Percentiles rank a stretch among this genome's conserved stretches.
phyloP scores from a whole-genome alignment of 2,888 invertebrate species.

The Lagria hirta region DNA sequence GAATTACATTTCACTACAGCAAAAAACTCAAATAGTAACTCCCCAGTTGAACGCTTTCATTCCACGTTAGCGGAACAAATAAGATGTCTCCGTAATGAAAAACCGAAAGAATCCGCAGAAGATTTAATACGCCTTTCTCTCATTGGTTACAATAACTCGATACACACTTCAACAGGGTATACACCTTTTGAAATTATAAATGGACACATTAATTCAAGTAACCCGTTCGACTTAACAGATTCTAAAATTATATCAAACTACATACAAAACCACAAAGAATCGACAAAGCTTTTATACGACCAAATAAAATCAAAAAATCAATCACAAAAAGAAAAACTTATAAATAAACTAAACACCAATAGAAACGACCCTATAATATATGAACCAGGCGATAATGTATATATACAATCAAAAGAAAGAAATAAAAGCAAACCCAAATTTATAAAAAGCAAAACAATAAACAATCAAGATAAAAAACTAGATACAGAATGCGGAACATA shows the following conservation, averaged over 20 bases:
- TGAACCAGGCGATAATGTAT: not conserved
- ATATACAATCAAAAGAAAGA: slow-evolving; percentile 18
- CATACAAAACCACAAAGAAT: slow-evolving; percentile 19
- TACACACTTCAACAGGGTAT: slow-evolving; percentile 21
- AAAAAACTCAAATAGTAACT: slow-evolving; percentile 8
- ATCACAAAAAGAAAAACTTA: slow-evolving; percentile 11
- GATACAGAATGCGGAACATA: slow-evolving; percentile 11
- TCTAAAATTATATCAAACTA: slow-evolving; percentile 20
- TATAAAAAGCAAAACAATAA: slow-evolving; percentile 5
- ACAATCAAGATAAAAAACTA: slow-evolving; percentile 19
- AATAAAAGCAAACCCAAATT: slow-evolving; percentile 18
- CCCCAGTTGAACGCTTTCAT: slow-evolving; percentile 4
- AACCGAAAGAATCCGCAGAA: slow-evolving; percentile 3
- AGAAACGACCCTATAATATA: slow-evolving; percentile 15
- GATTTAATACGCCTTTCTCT: slow-evolving; percentile 17
- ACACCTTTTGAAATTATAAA: slow-evolving; percentile 26
- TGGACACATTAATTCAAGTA: slow-evolving; percentile 16
- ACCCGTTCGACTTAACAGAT: slow-evolving; percentile 27
- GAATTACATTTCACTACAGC: slow-evolving; percentile 6
- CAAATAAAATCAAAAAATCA: slow-evolving; percentile 20
- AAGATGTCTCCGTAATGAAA: slow-evolving; percentile 1
- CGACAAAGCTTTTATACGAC: too few species aligned
- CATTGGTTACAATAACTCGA: slow-evolving; percentile 24
- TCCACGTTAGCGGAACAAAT: slow-evolving; percentile 9
- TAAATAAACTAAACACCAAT: slow-evolving; percentile 14